Percentiles rank a stretch among this genome's conserved stretches.
These are phyloP conservation scores for Meta bourneti DNA, from an alignment of 2,888 invertebrate species.

Conservation along the genomic window DNA sequence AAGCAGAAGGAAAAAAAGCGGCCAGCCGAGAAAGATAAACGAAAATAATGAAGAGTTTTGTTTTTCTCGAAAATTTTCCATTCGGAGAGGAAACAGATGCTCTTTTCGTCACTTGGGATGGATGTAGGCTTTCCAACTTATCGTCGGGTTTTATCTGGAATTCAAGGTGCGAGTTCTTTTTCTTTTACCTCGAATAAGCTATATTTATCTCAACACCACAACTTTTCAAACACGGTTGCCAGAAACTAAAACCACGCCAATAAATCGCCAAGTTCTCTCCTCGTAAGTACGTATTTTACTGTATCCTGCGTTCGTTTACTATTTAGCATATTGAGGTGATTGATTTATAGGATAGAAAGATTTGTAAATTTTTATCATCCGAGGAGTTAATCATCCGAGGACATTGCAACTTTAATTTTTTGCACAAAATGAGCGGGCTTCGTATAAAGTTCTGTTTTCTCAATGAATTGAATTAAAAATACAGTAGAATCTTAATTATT, in stretches of 20 bases:
- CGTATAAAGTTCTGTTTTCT: too few relatives aligned
- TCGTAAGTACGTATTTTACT: not conserved
- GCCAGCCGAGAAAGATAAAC: not conserved
- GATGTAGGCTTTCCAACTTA: slow-evolving; percentile 48
- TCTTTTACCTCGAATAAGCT: slow-evolving; percentile 53
- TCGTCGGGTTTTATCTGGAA: slow-evolving; percentile 64
- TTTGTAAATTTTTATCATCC: too few relatives aligned
- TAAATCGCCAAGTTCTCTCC: not conserved
- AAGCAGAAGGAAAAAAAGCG: not conserved
- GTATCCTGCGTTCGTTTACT: too few relatives aligned
- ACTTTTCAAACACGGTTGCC: slow-evolving; percentile 30
- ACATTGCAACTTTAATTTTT: too few relatives aligned
- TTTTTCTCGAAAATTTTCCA: not conserved
- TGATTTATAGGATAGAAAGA: too few relatives aligned
- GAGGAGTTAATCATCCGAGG: too few relatives aligned
- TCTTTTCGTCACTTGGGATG: slow-evolving; percentile 61
- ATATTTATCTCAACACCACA: slow-evolving; percentile 69
- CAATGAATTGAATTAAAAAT: too few relatives aligned
- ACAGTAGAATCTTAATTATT: too few relatives aligned
- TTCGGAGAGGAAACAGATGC: slow-evolving; percentile 51
- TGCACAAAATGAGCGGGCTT: too few relatives aligned
- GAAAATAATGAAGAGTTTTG: slow-evolving; percentile 12
- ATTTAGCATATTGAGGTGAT: too few relatives aligned
- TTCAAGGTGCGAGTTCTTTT: slow-evolving; percentile 60
- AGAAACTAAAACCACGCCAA: not conserved